Base-by-base conservation (phyloP, 2,113 vertebrate species). In the Ancistrus triradiatus region DNA sequence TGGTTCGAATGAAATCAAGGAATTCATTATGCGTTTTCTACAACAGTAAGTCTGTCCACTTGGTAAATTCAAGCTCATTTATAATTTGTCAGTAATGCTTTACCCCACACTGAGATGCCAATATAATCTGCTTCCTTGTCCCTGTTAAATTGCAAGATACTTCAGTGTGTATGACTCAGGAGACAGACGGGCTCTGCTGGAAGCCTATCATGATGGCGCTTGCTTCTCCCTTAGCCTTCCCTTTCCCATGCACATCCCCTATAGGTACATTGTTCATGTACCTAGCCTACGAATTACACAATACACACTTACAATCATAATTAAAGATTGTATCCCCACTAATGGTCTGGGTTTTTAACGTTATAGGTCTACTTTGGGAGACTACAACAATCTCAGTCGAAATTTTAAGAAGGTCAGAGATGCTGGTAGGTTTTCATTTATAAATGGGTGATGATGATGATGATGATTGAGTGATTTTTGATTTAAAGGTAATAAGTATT, bases 201-300 rank as follows among this genome's bases (percentile, higher is more conserved):
- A 95, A 0, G 92, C 92, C 25, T 96, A 96, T 75, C 92, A 95
- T 27, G 91, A 95, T 21, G 88, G 86, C 1, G 91, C 93, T 7
- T 91, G 88, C 27, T 92, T 93, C 50, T 95, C 93, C 1, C 75
- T 95, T 27, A 91, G 89, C 66, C 90, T 90, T 27, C 89, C 93
- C 0, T 84, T 78, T 68, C 67, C 78, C 3, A 74, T 69, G 24
- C 89, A 90, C 52, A 91, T 90, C 74, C 85, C 87, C 2, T 80
- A 86, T 17, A 91, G 91, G 93, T 95, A 52, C 37, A 72, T 9
- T 31, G 27, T n/a, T n/a, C n/a, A n/a, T n/a, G n/a, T n/a, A n/a
- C n/a, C 27, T 31, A 31, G 3, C 27, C 27, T 31, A 7, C 7
- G 27, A 31, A 4, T 31, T 4, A 31, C 27, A 31, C n/a, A n/a